Evolutionary conservation across 1,140 invertebrate genomes (phyloP).

Genomic region (Ostrea edulis): DNA sequence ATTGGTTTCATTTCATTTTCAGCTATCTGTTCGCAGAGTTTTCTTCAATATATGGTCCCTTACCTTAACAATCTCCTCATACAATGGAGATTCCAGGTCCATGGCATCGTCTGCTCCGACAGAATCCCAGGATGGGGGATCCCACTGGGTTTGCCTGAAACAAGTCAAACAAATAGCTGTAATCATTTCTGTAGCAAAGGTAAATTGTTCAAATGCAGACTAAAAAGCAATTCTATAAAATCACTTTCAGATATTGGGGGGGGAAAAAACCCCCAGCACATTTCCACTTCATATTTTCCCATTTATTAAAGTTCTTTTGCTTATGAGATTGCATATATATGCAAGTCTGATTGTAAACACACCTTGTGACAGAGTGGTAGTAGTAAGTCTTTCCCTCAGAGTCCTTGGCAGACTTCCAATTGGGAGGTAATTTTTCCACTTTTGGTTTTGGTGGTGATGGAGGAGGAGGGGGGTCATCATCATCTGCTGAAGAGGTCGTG

Average conservation of each 20-base stretch:
- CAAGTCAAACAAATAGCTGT: neutral
- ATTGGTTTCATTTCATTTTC: too few species aligned
- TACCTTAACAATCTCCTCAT: conserved; percentile 43
- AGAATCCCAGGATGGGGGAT: conserved; percentile 84
- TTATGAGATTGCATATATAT: too few species aligned
- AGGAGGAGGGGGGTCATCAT: conserved; percentile 80
- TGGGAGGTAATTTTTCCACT: conserved; percentile 87
- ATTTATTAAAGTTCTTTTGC: too few species aligned
- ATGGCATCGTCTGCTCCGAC: conserved; percentile 78
- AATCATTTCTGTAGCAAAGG: neutral
- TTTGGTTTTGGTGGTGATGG: conserved; percentile 78
- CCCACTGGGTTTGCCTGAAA: conserved; percentile 89
- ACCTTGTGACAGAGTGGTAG: conserved; percentile 90
- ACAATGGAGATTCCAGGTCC: conserved; percentile 71
- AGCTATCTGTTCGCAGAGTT: too few species aligned
- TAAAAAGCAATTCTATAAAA: too few species aligned
- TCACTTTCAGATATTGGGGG: too few species aligned
- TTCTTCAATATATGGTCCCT: neutral
- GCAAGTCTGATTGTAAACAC: neutral
- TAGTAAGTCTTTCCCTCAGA: conserved; percentile 92
- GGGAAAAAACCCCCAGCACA: too few species aligned
- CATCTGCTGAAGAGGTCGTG: conserved; percentile 54
- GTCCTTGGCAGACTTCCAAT: conserved; percentile 92
- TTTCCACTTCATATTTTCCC: too few species aligned
- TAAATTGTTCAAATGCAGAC: neutral